phyloP scores from a whole-genome alignment of 1,140 invertebrate species.

The Tetramorium simillimum region DNA sequence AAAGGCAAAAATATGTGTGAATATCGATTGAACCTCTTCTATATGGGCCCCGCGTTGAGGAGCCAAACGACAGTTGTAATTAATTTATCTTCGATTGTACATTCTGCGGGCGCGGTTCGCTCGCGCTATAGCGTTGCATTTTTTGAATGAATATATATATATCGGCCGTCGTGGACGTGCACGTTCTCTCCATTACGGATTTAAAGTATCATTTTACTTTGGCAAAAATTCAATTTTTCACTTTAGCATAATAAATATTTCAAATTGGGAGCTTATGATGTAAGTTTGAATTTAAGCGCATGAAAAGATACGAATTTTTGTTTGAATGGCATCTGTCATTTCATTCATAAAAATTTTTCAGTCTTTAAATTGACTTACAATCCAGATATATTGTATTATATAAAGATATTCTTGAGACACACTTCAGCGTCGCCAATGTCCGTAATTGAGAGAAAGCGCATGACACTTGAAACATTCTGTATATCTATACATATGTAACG shows the following conservation, averaged over 20 bases:
- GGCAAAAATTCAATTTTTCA: neutral
- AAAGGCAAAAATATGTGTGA: constrained; percentile 15
- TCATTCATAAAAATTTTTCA: neutral
- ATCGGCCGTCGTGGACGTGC: neutral
- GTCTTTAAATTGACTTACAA: neutral
- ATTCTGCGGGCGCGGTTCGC: constrained; percentile 23
- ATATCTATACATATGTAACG: constrained; percentile 33
- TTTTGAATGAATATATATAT: constrained; percentile 38
- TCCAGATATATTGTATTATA: neutral
- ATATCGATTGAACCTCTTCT: constrained; percentile 42
- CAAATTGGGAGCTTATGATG: neutral
- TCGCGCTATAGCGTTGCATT: constrained; percentile 42
- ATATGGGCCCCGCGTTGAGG: constrained; percentile 6
- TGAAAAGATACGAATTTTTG: neutral
- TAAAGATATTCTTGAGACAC: neutral
- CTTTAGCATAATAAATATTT: constrained; percentile 3
- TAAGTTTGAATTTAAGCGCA: neutral
- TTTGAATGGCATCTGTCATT: neutral
- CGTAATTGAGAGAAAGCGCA: constrained; percentile 12
- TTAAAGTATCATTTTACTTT: neutral
- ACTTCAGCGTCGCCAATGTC: neutral
- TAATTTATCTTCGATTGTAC: constrained; percentile 58
- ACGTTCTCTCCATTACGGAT: neutral
- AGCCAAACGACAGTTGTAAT: constrained; percentile 32
- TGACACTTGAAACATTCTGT: constrained; percentile 2